Percentiles rank a stretch among this genome's conserved stretches.
These are phyloP conservation scores for Pseudolaguvia tuberculata DNA, from an alignment of 2,113 vertebrate genomes.

Conservation along the genomic window DNA sequence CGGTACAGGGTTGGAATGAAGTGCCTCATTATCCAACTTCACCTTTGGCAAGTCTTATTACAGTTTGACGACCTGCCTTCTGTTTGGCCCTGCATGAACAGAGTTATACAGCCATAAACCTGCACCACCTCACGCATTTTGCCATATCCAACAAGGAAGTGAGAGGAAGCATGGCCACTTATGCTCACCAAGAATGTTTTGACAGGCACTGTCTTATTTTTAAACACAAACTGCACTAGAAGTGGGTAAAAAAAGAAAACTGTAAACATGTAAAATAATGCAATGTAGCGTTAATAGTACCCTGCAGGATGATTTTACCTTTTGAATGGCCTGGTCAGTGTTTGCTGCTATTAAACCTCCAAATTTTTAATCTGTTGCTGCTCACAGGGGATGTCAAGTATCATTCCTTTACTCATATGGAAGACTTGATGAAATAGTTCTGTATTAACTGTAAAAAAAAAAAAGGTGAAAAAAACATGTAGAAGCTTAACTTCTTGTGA, in stretches of 20 bases:
- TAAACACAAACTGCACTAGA: neutral
- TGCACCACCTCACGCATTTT: slow-evolving; percentile 26
- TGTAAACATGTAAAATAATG: neutral
- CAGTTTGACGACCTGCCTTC: slow-evolving; percentile 36
- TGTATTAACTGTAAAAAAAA: too few relatives aligned
- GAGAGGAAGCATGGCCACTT: slow-evolving; percentile 28
- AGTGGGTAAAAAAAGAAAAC: neutral
- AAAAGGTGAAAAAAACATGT: too few relatives aligned
- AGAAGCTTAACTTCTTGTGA: neutral
- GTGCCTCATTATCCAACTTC: slow-evolving; percentile 48
- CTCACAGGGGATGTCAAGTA: neutral
- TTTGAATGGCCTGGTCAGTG: neutral
- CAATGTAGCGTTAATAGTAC: neutral
- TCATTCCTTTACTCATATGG: neutral
- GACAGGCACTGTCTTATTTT: slow-evolving; percentile 20
- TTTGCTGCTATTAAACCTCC: neutral
- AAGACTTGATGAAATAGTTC: too few relatives aligned
- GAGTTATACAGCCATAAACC: slow-evolving; percentile 37
- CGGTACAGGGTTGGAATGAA: slow-evolving; percentile 44
- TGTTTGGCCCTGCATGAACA: slow-evolving; percentile 41
- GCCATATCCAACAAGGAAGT: slow-evolving; percentile 37
- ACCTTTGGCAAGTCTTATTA: slow-evolving; percentile 51
- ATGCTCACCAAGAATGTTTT: slow-evolving; percentile 13
- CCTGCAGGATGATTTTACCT: neutral
- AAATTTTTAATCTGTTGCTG: slow-evolving; percentile 1